A percentile compares a stretch with the other conserved stretches of the same genome.
These are phyloP conservation scores for Choloepus didactylus DNA, from an alignment of 2,797 vertebrate genomes.

Conservation along the genomic window DNA sequence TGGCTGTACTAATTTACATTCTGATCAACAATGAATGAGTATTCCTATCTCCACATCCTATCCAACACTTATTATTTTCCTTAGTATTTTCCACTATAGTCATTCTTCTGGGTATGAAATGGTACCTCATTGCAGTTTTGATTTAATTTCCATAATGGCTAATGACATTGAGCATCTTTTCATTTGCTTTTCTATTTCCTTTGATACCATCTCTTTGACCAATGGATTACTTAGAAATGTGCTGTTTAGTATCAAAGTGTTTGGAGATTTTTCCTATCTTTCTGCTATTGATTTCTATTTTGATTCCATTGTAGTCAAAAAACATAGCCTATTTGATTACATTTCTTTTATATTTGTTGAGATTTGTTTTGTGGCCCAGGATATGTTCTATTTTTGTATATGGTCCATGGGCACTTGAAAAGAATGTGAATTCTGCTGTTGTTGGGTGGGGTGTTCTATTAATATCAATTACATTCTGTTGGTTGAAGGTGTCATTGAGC, in stretches of 20 bases:
- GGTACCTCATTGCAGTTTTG: too few species aligned
- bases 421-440: background rate
- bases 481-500: background rate
- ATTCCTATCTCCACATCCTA: too few species aligned
- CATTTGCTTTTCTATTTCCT: background rate
- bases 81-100: too few species aligned
- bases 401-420: background rate
- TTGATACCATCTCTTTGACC: background rate
- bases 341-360: slow-evolving; percentile 9
- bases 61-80: too few species aligned
- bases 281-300: background rate
- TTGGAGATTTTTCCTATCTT: background rate
- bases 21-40: too few species aligned
- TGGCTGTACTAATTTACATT: too few species aligned
- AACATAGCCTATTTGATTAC: background rate
- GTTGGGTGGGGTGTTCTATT: background rate
- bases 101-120: too few species aligned
- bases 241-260: background rate
- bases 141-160: too few species aligned
- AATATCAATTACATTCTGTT: background rate
- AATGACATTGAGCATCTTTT: too few species aligned
- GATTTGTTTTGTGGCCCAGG: background rate
- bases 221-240: background rate
- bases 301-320: background rate
- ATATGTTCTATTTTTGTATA: background rate